Evolutionary conservation across 2,113 vertebrate genomes (phyloP), one percentile per base, ranked within the genome.

Genomic region (Phaethon lepturus): DNA sequence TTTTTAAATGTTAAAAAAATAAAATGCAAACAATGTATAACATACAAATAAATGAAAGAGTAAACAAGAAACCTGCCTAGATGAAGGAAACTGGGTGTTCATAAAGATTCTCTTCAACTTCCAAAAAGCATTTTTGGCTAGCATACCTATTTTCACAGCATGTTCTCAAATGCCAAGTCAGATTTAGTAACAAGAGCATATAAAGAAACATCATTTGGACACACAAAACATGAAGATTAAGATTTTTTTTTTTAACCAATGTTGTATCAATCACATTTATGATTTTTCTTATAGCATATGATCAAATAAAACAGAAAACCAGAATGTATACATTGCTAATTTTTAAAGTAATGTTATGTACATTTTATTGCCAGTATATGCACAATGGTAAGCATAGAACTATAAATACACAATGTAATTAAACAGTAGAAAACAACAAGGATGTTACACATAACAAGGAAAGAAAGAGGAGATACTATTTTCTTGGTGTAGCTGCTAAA

Each of bases 301-400:
- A 97, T 58, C 93, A 95, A 96, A 92, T 55, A 86, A 97, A 96
- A 94, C 88, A 98, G 95, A 97, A 97, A 97, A 68, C 80, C 94
- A 95, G 91, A 87, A 77, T 88, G 92, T 95, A 93, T 96, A 97
- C 91, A 95, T 86, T 64, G 86, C 92, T 96, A 56, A 74, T 90
- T 94, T 98, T 97, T 98, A 81, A 98, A 98, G 97, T 98, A 97
- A 98, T 98, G 98, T 98, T 99, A 99, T 99, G 98, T 99, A 99
- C 99, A 99, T 99, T 99, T 99, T 99, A 99, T 98, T 99, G 98
- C 98, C 98, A 98, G 98, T 99, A 99, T 99, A 98, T 98, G 98
- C 98, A 98, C 98, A 98, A 99, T 98, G 98, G 98, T 99, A 99
- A 99, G 99, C 99, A 98, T 98, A 99, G 98, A 98, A 99, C 99